Base-by-base conservation (phyloP, 2,797 vertebrate genomes). In the Trichosurus vulpecula region DNA sequence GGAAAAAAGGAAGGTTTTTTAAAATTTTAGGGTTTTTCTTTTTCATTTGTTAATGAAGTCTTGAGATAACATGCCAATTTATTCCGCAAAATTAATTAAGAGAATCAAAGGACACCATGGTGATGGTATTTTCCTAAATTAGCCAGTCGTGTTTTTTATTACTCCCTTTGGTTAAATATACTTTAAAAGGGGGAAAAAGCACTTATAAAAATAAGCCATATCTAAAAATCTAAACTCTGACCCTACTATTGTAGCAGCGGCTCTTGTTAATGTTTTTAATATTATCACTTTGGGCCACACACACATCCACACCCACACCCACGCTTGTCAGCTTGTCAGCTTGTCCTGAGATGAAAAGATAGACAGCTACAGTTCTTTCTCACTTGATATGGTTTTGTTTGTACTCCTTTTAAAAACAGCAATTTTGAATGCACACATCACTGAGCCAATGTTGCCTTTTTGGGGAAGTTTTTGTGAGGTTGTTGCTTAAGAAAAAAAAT, bases 251-350 rank as follows among this genome's bases (percentile, higher is more conserved):
- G 22, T 3, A 30, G 90, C 93, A 95, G 91, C 95, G 90, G 90
- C 97, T 54, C 90, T 97, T 92, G 95, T 56, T 96, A 97, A 94
- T 92, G 94, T 93, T 98, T 97, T 95, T 92, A 94, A 98, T 97
- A 97, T 97, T 97, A 97, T 96, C 98, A 96, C 93, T 90, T 92
- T 52, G 90, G 97, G 89, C 94, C 97, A 97, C 97, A 98, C 61
- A 96, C 92, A 97, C 97, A 74, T 31, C 56, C 56, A 57, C 56
- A 58, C 13, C 97, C 97, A 94, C 90, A 94, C 93, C 96, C 93
- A 74, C 27, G 55, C 25, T 52, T 94, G 74, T 95, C 94, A 97
- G 93, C 97, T 0, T 54, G 41, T 94, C 94, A 97, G 93, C 97
- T 0, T 54, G 41, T 94, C 87, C 92, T 95, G 52, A 35, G 22